A percentile compares a stretch with the other conserved stretches of the same genome.
Evolutionary conservation across 2,113 vertebrate genomes (phyloP).

Genomic region (Notothenia rossii): DNA sequence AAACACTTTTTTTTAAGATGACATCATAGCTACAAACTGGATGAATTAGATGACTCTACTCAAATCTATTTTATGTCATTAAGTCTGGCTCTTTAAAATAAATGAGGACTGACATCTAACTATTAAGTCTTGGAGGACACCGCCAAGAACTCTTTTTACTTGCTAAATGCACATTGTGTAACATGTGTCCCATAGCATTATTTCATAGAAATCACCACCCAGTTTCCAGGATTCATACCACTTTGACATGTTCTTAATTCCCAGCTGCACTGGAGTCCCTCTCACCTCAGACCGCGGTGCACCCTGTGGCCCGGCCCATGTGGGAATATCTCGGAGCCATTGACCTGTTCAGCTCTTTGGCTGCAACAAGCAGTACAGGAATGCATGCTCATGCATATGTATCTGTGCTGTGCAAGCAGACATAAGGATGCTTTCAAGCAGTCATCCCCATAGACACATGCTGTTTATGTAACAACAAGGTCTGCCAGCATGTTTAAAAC

Average conservation of each 20-base stretch:
- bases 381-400: conserved; percentile 2
- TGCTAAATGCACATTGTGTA: conserved; percentile 23
- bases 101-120: conserved; percentile 22
- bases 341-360: conserved; percentile 33
- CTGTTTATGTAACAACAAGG: conserved; percentile 24
- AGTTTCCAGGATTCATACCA: conserved; percentile 31
- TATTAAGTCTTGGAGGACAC: background rate
- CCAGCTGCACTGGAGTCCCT: conserved; percentile 36
- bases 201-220: conserved; percentile 44
- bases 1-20: background rate
- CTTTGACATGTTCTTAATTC: background rate
- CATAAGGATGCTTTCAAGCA: conserved; percentile 36
- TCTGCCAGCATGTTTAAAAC: background rate
- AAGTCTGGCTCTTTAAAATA: background rate
- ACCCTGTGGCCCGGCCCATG: conserved; percentile 7
- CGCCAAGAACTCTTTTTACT: conserved; percentile 20
- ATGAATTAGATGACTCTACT: background rate
- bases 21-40: conserved; percentile 16
- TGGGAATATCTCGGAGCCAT: conserved; percentile 42
- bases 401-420: conserved; percentile 28
- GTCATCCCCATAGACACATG: conserved; percentile 7
- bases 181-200: conserved; percentile 29
- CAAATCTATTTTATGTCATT: conserved; percentile 10
- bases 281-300: conserved; percentile 19
- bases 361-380: conserved; percentile 19